phyloP scores from a whole-genome alignment of 1,140 invertebrate genomes.

The Campoletis sonorensis region DNA sequence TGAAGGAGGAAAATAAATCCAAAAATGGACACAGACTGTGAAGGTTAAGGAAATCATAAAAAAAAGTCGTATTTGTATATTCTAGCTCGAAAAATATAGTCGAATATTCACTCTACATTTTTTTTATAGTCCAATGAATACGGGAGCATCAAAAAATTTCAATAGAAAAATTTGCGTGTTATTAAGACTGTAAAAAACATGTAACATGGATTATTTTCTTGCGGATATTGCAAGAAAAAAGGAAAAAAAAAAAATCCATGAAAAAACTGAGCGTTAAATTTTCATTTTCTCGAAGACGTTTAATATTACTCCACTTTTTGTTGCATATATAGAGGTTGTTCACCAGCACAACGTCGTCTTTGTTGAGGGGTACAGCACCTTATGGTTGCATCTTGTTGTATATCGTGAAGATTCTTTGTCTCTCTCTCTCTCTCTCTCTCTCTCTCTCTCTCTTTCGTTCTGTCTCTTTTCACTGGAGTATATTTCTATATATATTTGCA shows the following conservation, averaged over 20 bases:
- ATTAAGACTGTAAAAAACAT: too few relatives aligned
- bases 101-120: too few relatives aligned
- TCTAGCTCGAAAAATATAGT: too few relatives aligned
- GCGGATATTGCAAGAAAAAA: background rate
- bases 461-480: background rate
- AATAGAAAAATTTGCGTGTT: too few relatives aligned
- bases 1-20: background rate
- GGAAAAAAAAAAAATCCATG: too few relatives aligned
- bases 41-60: too few relatives aligned
- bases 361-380: background rate
- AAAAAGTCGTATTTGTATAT: too few relatives aligned
- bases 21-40: background rate
- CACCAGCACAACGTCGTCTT: constrained; percentile 1
- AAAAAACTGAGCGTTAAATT: background rate
- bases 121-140: too few relatives aligned
- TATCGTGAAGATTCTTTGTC: background rate
- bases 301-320: background rate
- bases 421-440: background rate
- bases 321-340: background rate
- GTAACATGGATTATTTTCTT: too few relatives aligned
- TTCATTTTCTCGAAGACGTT: background rate
- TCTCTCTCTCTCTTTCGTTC: background rate
- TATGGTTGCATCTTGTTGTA: background rate
- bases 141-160: too few relatives aligned
- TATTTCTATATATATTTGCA: background rate